Percentiles rank a stretch among this genome's conserved stretches.
Evolutionary conservation across 2,888 invertebrate genomes (phyloP).

Genomic region (Meiosimyza platycephala): DNA sequence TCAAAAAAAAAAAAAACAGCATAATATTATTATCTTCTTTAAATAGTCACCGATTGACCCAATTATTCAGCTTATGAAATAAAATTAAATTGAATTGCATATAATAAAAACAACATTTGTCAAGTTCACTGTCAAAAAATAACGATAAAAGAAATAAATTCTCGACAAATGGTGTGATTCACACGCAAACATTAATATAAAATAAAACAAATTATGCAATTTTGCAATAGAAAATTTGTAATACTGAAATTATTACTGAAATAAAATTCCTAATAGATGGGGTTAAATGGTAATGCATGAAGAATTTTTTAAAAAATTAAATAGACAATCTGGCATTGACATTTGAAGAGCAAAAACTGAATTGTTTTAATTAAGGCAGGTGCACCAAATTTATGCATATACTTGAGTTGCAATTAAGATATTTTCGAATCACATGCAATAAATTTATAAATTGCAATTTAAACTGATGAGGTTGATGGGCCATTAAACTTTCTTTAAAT

Average conservation of each 20-base stretch:
- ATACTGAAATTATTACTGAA: too few species aligned
- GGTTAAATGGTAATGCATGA: too few species aligned
- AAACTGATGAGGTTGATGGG: too few species aligned
- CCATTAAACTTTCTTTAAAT: too few species aligned
- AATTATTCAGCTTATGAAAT: background rate
- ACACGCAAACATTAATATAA: background rate
- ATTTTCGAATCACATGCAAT: too few species aligned
- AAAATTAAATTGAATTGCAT: conserved; percentile 9
- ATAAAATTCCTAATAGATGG: too few species aligned
- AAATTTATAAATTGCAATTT: too few species aligned
- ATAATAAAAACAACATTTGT: conserved; percentile 16
- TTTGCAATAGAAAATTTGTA: background rate
- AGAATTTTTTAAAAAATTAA: too few species aligned
- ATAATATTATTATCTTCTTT: too few species aligned
- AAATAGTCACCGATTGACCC: background rate
- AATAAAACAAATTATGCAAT: background rate
- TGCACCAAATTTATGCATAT: background rate
- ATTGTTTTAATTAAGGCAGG: background rate
- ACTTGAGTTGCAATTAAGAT: too few species aligned
- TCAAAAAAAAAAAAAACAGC: too few species aligned
- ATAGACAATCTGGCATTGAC: conserved; percentile 1
- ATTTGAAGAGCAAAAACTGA: background rate
- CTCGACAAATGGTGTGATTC: conserved; percentile 14
- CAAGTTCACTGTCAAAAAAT: conserved; percentile 10
- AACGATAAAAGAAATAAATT: background rate